phyloP scores from a whole-genome alignment of 2,888 invertebrate genomes.

The Pterostichus madidus region DNA sequence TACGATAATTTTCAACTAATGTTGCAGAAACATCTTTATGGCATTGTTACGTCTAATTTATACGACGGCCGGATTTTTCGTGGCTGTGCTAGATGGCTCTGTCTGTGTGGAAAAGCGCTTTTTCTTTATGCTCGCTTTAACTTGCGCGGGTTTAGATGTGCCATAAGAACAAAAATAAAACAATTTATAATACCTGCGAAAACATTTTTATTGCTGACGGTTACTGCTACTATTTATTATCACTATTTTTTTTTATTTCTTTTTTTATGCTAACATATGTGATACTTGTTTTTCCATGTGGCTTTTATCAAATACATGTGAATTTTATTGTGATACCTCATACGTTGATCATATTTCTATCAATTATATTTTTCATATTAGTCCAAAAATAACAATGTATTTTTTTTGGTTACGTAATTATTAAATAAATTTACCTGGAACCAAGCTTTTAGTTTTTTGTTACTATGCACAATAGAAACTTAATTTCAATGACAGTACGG shows the following conservation, averaged over 20 bases:
- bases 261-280: constrained; percentile 8
- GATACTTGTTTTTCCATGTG: background rate
- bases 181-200: constrained; percentile 65
- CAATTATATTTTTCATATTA: too few relatives aligned
- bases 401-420: too few relatives aligned
- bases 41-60: constrained; percentile 67
- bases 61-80: constrained; percentile 62
- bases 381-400: too few relatives aligned
- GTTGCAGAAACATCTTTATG: constrained; percentile 66
- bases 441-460: too few relatives aligned
- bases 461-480: too few relatives aligned
- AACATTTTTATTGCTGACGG: constrained; percentile 60
- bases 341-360: too few relatives aligned
- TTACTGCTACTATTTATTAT: constrained; percentile 40
- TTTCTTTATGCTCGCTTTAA: constrained; percentile 56
- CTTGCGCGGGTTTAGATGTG: constrained; percentile 44
- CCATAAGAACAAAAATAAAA: constrained; percentile 54
- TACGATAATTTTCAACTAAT: constrained; percentile 66
- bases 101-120: constrained; percentile 55
- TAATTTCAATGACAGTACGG: too few relatives aligned
- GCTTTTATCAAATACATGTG: too few relatives aligned
- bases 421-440: too few relatives aligned
- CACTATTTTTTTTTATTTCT: background rate
- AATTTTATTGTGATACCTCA: too few relatives aligned
- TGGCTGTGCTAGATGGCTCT: constrained; percentile 44